A percentile compares a stretch with the other conserved stretches of the same genome.
phyloP scores from a whole-genome alignment of 2,797 vertebrate genomes.

The Epinephelus malabaricus region DNA sequence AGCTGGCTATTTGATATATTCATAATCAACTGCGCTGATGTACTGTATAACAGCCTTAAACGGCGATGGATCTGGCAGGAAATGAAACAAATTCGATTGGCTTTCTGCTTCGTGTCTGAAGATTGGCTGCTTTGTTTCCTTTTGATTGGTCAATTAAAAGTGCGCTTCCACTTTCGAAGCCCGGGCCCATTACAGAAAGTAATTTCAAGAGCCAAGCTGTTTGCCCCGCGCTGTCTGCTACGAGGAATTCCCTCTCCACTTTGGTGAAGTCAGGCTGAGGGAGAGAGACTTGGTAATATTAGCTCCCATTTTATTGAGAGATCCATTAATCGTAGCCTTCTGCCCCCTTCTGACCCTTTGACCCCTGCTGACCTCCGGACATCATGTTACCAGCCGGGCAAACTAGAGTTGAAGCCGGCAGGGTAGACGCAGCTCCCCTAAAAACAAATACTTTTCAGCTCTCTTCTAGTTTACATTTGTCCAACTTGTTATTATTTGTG shows the following conservation, averaged over 20 bases:
- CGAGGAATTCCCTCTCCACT: slow-evolving; percentile 81
- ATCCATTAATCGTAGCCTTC: slow-evolving; percentile 88
- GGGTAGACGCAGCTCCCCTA: slow-evolving; percentile 1
- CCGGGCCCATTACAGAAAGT: slow-evolving; percentile 79
- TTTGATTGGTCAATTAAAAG: slow-evolving; percentile 85
- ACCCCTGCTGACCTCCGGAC: slow-evolving; percentile 84
- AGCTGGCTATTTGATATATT: slow-evolving; percentile 76
- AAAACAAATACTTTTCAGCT: slow-evolving; percentile 30
- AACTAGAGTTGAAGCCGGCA: slow-evolving; percentile 44
- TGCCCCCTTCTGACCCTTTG: slow-evolving; percentile 81
- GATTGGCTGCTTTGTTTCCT: slow-evolving; percentile 78
- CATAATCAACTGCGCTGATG: slow-evolving; percentile 79
- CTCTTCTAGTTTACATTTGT: neutral
- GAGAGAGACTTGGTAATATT: slow-evolving; percentile 84
- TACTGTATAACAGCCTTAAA: slow-evolving; percentile 68
- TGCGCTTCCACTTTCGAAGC: slow-evolving; percentile 72
- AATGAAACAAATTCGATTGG: slow-evolving; percentile 81
- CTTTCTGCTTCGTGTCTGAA: slow-evolving; percentile 69
- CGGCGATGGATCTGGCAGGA: slow-evolving; percentile 76
- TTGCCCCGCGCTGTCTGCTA: slow-evolving; percentile 73
- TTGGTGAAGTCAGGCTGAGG: slow-evolving; percentile 68
- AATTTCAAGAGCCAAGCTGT: slow-evolving; percentile 84
- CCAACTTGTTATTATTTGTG: neutral
- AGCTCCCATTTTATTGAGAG: slow-evolving; percentile 87
- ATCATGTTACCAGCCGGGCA: slow-evolving; percentile 81